Evolutionary conservation across 2,888 invertebrate genomes (phyloP).

Genomic region (Tupiocoris notatus): DNA sequence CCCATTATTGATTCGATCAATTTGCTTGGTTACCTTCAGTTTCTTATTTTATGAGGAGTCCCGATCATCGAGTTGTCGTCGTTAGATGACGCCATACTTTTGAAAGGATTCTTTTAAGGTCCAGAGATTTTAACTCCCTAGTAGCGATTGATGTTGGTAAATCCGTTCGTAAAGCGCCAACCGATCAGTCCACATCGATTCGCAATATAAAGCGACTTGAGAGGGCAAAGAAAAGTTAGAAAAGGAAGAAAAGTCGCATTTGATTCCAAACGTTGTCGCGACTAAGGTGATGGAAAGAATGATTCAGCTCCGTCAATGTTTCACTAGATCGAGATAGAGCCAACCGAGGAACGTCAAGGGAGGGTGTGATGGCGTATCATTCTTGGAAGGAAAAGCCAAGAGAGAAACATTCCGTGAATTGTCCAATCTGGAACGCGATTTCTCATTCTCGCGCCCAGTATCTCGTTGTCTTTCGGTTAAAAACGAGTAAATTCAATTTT

Average conservation of each 20-base stretch:
- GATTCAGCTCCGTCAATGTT: neutral
- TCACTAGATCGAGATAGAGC: neutral
- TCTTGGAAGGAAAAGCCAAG: neutral
- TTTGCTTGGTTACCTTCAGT: too few relatives aligned
- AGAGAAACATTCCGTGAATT: neutral
- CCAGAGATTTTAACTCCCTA: too few relatives aligned
- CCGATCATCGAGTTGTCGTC: too few relatives aligned
- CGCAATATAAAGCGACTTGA: neutral
- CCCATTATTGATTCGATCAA: too few relatives aligned
- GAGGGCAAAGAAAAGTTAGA: neutral
- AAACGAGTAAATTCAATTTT: too few relatives aligned
- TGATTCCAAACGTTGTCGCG: neutral
- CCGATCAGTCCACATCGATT: neutral
- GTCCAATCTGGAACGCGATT: neutral
- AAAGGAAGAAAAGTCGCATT: neutral
- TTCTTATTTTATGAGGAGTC: too few relatives aligned
- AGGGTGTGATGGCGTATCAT: neutral
- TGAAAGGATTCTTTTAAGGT: too few relatives aligned
- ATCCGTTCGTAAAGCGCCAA: too few relatives aligned
- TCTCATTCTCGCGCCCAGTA: neutral
- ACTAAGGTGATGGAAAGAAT: neutral
- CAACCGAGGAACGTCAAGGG: neutral
- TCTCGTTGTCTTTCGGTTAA: neutral
- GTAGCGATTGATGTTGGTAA: too few relatives aligned
- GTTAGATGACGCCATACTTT: too few relatives aligned